A percentile compares a stretch with the other conserved stretches of the same genome.
phyloP scores from a whole-genome alignment of 2,888 invertebrate genomes.

The Stenolophus ochropezus region DNA sequence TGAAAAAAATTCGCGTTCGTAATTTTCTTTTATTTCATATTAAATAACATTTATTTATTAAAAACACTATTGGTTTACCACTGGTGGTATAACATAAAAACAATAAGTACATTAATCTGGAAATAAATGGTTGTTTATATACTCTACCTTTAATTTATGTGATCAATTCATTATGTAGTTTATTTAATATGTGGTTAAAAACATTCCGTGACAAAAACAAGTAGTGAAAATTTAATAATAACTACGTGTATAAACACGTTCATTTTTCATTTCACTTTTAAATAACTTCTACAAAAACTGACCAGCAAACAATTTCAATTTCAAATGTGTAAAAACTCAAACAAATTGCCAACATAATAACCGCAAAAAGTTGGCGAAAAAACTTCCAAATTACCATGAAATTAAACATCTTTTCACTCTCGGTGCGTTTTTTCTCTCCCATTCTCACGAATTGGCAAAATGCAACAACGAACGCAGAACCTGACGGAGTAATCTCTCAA shows the following conservation, averaged over 20 bases:
- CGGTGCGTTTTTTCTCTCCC: neutral
- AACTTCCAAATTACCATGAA: neutral
- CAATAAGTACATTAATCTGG: neutral
- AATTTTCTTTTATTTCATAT: too few relatives aligned
- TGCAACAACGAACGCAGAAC: neutral
- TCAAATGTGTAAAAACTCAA: neutral
- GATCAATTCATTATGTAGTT: neutral
- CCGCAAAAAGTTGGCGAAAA: neutral
- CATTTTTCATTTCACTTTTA: neutral
- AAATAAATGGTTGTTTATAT: neutral
- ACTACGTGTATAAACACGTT: neutral
- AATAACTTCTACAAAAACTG: neutral
- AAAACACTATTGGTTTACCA: too few relatives aligned
- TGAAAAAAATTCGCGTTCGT: too few relatives aligned
- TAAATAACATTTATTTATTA: too few relatives aligned
- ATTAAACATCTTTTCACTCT: constrained; percentile 17
- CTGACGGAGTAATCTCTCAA: constrained; percentile 18
- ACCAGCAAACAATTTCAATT: neutral
- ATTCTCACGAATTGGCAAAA: constrained; percentile 14
- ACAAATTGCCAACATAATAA: neutral
- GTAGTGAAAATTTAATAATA: neutral
- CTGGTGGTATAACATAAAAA: too few relatives aligned
- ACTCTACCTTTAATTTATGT: neutral
- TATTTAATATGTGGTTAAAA: neutral
- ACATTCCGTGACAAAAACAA: neutral